These are phyloP conservation scores for Phymanthus crucifer DNA, from an alignment of 92 coral and sea anemone genomes.

Conservation along the genomic window DNA sequence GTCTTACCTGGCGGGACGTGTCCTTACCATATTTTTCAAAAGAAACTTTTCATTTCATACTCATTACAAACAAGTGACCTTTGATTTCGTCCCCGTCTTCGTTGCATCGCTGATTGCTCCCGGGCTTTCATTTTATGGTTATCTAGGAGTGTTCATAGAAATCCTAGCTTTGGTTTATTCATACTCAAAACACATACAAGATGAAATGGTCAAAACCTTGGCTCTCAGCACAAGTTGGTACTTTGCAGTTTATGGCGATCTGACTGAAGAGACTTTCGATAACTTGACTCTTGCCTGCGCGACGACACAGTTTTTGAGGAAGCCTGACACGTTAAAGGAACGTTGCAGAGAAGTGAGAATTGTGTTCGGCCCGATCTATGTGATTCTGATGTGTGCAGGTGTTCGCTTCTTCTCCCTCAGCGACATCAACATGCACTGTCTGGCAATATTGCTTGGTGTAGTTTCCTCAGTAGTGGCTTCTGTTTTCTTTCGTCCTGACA, in stretches of 20 bases:
- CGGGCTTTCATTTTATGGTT: not conserved
- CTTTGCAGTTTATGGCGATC: constrained; percentile 8
- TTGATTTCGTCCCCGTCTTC: constrained; percentile 18
- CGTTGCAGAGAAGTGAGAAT: constrained; percentile 33
- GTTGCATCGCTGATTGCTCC: not conserved
- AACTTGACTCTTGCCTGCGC: constrained; percentile 33
- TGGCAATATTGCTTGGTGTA: constrained; percentile 12
- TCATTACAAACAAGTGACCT: constrained; percentile 27
- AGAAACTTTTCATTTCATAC: constrained; percentile 32
- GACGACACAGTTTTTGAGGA: constrained; percentile 52
- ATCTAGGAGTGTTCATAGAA: not conserved
- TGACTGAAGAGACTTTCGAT: constrained; percentile 30
- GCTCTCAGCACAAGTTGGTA: constrained; percentile 17
- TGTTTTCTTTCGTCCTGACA: constrained; percentile 59
- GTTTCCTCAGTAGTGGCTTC: constrained; percentile 47
- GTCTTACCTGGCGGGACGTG: constrained; percentile 25
- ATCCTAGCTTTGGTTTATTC: constrained; percentile 3
- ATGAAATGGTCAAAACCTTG: constrained; percentile 29
- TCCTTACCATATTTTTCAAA: constrained; percentile 65
- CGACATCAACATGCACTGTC: not conserved
- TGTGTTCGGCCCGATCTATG: constrained; percentile 54
- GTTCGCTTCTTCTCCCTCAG: constrained; percentile 1
- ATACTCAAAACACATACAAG: not conserved
- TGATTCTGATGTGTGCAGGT: constrained; percentile 32
- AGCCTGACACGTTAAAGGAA: constrained; percentile 36